Evolutionary conservation across 2,113 vertebrate species (phyloP).

Genomic region (Halcyon senegalensis): DNA sequence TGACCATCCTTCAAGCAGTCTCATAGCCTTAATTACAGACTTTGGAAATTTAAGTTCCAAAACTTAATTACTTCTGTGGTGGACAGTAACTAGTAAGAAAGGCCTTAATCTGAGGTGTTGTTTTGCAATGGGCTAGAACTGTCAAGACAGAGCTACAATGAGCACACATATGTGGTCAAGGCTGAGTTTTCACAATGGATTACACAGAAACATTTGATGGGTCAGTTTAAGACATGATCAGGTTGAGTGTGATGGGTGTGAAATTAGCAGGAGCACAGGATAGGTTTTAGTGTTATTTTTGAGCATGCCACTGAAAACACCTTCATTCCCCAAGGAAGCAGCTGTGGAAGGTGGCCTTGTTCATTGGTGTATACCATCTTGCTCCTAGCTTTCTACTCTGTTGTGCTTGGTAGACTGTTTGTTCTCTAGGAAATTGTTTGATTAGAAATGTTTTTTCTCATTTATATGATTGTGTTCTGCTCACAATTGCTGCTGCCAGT

Average conservation of each 20-base stretch:
- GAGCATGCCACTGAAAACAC: neutral
- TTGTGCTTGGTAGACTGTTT: neutral
- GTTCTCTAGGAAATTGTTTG: neutral
- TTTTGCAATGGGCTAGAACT: neutral
- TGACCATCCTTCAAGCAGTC: neutral
- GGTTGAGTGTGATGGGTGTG: neutral
- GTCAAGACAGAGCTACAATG: neutral
- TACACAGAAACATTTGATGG: neutral
- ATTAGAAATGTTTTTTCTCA: neutral
- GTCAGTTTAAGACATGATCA: neutral
- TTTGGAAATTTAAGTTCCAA: neutral
- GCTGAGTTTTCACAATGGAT: neutral
- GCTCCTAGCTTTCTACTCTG: neutral
- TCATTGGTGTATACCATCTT: neutral
- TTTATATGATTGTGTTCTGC: neutral
- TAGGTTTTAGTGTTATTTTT: neutral
- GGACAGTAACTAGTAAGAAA: neutral
- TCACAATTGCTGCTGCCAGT: neutral
- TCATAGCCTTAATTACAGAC: neutral
- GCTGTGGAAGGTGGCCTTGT: neutral
- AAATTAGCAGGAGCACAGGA: neutral
- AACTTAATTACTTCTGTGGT: neutral
- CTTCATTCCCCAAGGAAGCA: neutral
- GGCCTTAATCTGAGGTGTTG: neutral
- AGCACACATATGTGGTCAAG: neutral